Percentiles rank a stretch among this genome's conserved stretches.
phyloP scores from a whole-genome alignment of 2,888 invertebrate genomes.

The Piscicola geometra region DNA sequence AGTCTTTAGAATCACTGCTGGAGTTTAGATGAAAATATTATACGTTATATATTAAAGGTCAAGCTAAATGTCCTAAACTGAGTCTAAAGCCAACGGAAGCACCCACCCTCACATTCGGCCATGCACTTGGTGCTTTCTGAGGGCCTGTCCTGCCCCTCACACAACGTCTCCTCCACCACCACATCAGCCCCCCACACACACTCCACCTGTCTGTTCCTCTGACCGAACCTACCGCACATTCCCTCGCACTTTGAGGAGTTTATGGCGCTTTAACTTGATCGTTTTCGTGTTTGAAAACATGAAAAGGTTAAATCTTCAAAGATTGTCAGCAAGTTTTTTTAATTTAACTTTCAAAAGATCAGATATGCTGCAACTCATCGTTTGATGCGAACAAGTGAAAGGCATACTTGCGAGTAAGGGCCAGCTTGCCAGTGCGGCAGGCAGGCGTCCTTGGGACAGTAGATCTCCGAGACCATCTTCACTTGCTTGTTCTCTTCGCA shows the following conservation, averaged over 20 bases:
- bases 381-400: too few relatives aligned
- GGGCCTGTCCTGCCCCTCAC: background rate
- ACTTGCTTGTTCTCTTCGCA: background rate
- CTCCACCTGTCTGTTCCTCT: background rate
- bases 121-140: background rate
- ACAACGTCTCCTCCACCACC: conserved; percentile 9
- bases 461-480: background rate
- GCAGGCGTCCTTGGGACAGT: background rate
- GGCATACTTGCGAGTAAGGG: background rate
- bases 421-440: background rate
- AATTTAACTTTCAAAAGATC: background rate
- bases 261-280: too few relatives aligned
- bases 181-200: background rate
- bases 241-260: background rate
- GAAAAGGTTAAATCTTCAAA: too few relatives aligned
- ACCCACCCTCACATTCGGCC: too few relatives aligned
- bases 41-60: too few relatives aligned
- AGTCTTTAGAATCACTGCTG: too few relatives aligned
- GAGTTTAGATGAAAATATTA: too few relatives aligned
- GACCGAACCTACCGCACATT: background rate
- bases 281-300: too few relatives aligned
- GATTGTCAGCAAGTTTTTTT: too few relatives aligned
- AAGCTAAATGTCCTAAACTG: too few relatives aligned
- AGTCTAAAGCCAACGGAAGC: too few relatives aligned
- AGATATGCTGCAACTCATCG: too few relatives aligned